A percentile compares a stretch with the other conserved stretches of the same genome.
Conservation (phyloP, 2,888 invertebrate species). For the Athrips mouffetella region DNA sequence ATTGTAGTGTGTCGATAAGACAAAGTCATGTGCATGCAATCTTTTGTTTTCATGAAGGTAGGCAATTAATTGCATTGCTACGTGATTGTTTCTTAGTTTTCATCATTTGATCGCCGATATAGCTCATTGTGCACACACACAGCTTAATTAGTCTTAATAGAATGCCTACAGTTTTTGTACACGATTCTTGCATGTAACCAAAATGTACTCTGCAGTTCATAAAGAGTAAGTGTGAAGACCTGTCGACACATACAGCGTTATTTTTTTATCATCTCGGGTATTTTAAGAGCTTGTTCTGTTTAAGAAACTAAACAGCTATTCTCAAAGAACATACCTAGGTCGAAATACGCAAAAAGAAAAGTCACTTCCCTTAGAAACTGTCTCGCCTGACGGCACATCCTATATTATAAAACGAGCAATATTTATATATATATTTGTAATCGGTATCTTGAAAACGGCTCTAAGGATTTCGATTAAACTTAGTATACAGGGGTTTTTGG, state of each 20-base stretch:
- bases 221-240: background rate
- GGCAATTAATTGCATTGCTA: background rate
- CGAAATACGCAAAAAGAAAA: too few species aligned
- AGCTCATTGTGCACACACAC: background rate
- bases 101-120: background rate
- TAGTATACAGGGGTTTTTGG: too few species aligned
- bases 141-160: background rate
- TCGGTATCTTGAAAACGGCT: too few species aligned
- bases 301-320: too few species aligned
- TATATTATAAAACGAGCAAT: too few species aligned
- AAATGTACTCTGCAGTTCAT: background rate
- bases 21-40: slow-evolving; percentile 2
- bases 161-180: background rate
- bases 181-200: background rate
- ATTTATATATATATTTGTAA: too few species aligned
- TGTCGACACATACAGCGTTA: background rate
- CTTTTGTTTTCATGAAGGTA: slow-evolving; percentile 5
- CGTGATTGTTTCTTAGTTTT: slow-evolving; percentile 7
- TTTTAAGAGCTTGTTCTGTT: too few species aligned
- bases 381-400: too few species aligned
- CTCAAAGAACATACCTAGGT: too few species aligned
- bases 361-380: too few species aligned
- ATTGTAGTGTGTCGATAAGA: slow-evolving; percentile 2
- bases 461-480: too few species aligned
- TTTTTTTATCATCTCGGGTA: too few species aligned